Base-by-base conservation (phyloP, 2,113 vertebrate genomes). In the Hyla sarda region DNA sequence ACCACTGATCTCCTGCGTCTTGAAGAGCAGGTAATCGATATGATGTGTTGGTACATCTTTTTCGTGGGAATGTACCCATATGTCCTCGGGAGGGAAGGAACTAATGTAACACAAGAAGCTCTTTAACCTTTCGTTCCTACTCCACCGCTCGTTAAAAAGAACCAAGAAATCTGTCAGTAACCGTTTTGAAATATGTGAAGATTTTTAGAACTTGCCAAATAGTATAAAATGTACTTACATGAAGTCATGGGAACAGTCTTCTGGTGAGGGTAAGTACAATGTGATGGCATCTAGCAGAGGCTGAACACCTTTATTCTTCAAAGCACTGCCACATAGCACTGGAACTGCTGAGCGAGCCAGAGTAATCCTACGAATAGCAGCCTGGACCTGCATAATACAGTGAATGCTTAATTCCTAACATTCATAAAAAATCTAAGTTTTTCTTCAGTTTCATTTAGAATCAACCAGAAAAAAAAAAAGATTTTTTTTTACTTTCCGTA, bases 221-320 rank as follows among this genome's bases (percentile, higher is more conserved):
- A 73, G 0, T 19, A 16, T 16, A 11, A 28, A 47, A 77, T 41
- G 19, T 85, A 97, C 98, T 97, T 90, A 99, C 98, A 96, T 92
- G 83, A 97, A 94, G 50, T 96, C 95, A 2, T 95, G 92, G 14
- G 93, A 94, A 19, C 95, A 90, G 80, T 99, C 97, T 32, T 94
- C 90, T 4, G 98, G 98, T 0, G 97, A 95, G 0, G 98, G 98
- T 88, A 99, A 90, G 89, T 97, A 99, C 80, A 93, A 87, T 0
- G 93, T 92, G 88, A 99, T 65, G 28, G 97, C 98, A 37, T 99
- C 98, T 87, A 99, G 83, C 14, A 99, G 91, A 0, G 96, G 97
- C 90, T 99, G 98, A 28, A 99, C 95, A 0, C 97, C 98, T 92
- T 96, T 99, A 93, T 99, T 99, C 89, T 89, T 98, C 90, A 99